These are phyloP conservation scores for Lerista edwardsae DNA, from an alignment of 2,797 vertebrate species.

Conservation along the genomic window DNA sequence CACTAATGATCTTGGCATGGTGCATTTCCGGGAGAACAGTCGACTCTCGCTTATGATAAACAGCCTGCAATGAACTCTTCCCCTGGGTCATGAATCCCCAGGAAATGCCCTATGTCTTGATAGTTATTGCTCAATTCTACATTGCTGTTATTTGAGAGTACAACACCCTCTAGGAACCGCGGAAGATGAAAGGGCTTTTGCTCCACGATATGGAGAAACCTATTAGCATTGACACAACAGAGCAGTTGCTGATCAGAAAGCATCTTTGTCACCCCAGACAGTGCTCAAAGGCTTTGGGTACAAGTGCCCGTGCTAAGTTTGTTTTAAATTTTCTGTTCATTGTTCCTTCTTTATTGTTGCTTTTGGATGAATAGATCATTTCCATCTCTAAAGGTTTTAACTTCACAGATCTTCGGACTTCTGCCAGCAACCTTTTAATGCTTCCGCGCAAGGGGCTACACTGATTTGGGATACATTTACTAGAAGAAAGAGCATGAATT, in stretches of 20 bases:
- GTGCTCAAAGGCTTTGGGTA: slow-evolving; percentile 15
- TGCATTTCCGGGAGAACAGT: slow-evolving; percentile 58
- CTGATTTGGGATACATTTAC: slow-evolving; percentile 23
- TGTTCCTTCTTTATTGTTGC: background rate
- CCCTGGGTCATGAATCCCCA: slow-evolving; percentile 64
- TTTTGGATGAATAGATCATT: slow-evolving; percentile 13
- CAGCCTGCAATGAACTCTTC: slow-evolving; percentile 64
- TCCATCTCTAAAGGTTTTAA: slow-evolving; percentile 39
- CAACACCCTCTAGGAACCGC: slow-evolving; percentile 59
- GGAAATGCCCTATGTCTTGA: slow-evolving; percentile 52
- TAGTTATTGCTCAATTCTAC: slow-evolving; percentile 58
- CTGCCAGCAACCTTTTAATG: slow-evolving; percentile 10
- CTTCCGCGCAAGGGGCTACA: slow-evolving; percentile 24
- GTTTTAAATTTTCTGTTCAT: slow-evolving; percentile 38
- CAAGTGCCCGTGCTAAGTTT: slow-evolving; percentile 38
- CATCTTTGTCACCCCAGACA: slow-evolving; percentile 25
- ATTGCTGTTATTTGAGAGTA: slow-evolving; percentile 67
- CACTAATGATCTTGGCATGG: slow-evolving; percentile 57
- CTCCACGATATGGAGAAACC: slow-evolving; percentile 53
- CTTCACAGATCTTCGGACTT: background rate
- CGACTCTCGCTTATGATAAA: slow-evolving; percentile 60
- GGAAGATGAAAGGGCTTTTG: slow-evolving; percentile 64
- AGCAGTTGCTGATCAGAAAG: slow-evolving; percentile 39
- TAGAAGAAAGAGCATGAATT: slow-evolving; percentile 13
- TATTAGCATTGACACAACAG: slow-evolving; percentile 64